Base-by-base conservation (phyloP, 2,888 invertebrate genomes). In the Latheticus oryzae region DNA sequence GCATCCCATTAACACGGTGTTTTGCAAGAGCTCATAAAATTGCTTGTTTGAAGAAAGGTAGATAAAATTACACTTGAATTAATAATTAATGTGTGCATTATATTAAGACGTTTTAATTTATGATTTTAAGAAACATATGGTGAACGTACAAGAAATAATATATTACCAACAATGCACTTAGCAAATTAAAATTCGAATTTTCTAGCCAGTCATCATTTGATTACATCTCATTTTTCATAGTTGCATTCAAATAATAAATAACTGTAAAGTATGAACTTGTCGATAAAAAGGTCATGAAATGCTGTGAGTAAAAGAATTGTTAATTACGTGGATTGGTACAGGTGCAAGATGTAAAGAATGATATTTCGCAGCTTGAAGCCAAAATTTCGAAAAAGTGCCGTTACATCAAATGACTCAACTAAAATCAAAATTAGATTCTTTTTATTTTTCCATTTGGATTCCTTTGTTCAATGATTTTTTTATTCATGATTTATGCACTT, bases 291-390 rank as follows among this genome's bases (percentile, higher is more conserved):
- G 28, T 28, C n/a, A 28, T 28, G 28, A 8, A 28, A 38, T 38
- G 17, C 21, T 21, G 8, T 28, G 17, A 21, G 37, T 33, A 16
- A 19, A 40, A 5, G 24, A 40, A 13, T 23, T 21, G 24, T 15
- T 24, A 23, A 8, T 28, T 28, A 26, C 9, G 26, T 11, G 26
- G 8, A 11, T 24, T 24, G 11, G 21, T 40, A 40, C 40, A 40
- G 40, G 40, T 40, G 40, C 40, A 24, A 40, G 40, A 40, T 40
- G 40, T 40, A 11, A 19, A 40, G 23, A 7, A 9, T 4, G 40
- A 40, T 40, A 40, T 12, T 12, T 40, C 40, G n/a, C 40, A 21
- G 40, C 40, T 9, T 23, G 40, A 40, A 12, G 32, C 32, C 32
- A 32, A 32, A 32, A 32, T 32, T 32, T 32, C 32, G 32, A 32